Base-by-base conservation (phyloP, 2,888 invertebrate genomes). In the Ephialtes manifestator region DNA sequence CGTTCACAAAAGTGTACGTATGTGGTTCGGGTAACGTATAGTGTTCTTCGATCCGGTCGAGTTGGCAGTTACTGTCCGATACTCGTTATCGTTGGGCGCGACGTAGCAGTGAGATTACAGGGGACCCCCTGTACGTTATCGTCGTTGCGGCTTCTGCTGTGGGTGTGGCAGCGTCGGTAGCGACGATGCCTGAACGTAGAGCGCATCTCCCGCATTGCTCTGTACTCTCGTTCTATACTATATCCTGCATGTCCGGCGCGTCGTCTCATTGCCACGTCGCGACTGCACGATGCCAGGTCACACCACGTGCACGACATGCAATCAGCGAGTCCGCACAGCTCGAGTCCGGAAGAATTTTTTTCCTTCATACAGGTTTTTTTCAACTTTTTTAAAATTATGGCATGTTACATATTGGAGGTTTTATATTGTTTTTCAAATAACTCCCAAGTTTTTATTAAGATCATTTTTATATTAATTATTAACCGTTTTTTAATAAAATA, bases 21-120 rank as follows among this genome's bases (percentile, higher is more conserved):
- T 24, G 53, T 31, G 18, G n/a, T 18, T 8, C 31, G 10, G 31
- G 51, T 51, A n/a, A 70, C 15, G 28, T 53, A 18, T 35, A 51
- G 51, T n/a, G 51, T 70, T 70, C 18, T 51, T 53, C 51, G 70
- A 70, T 71, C 35, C 18, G 51, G 53, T 18, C 35, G 53, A 71
- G 70, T 35, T 71, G 53, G 31, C 70, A 53, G 53, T 71, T 53
- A 71, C 51, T 35, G 65, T 76, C 39, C 76, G 76, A 67, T 55
- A 76, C 53, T 77, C 77, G 58, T 82, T 77, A 77, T 82, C 76
- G 65, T 71, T 31, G 15, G 28, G 55, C 20, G 65, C 67, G 65
- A 46, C 53, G 55, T n/a, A 67, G 46, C 46, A n/a, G n/a, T 18
- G 39, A 71, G 77, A 82, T 77, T 63, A 71, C 35, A 46, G 28